Evolutionary conservation across 1,140 invertebrate species (phyloP).

Genomic region (Melitaea cinxia): DNA sequence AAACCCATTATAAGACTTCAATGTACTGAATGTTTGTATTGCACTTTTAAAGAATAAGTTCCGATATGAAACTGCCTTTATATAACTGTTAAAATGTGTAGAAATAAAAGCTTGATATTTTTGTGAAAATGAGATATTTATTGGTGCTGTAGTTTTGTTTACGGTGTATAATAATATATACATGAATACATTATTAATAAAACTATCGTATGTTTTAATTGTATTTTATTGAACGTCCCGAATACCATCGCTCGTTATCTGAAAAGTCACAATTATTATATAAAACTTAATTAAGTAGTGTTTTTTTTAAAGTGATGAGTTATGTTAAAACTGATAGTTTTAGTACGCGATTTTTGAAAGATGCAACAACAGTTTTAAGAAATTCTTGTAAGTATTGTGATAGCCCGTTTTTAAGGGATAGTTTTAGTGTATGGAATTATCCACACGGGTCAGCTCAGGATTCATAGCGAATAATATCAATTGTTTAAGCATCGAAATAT

Average conservation of each 20-base stretch:
- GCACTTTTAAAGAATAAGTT: constrained; percentile 54
- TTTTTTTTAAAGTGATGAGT: no score
- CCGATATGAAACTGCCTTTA: constrained; percentile 73
- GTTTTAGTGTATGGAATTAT: no score
- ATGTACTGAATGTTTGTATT: constrained; percentile 40
- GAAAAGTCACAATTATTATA: constrained; percentile 43
- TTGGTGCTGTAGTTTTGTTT: constrained; percentile 81
- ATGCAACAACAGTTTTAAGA: no score
- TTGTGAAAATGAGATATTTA: constrained; percentile 81
- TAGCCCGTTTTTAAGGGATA: no score
- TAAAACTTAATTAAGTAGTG: no score
- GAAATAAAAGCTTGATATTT: constrained; percentile 76
- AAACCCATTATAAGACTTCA: constrained; percentile 63
- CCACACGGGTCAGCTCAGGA: no score
- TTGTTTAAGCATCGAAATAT: no score
- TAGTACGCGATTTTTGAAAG: no score
- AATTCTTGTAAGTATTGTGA: no score
- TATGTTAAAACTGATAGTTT: no score
- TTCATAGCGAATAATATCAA: no score
- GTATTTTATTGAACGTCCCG: constrained; percentile 70
- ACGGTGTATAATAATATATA: constrained; percentile 74
- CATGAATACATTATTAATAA: constrained; percentile 70
- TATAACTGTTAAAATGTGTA: constrained; percentile 73
- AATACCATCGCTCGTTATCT: constrained; percentile 80
- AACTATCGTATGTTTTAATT: constrained; percentile 74